Conservation (phyloP, 2,888 invertebrate genomes). For the Cephalotes varians region DNA sequence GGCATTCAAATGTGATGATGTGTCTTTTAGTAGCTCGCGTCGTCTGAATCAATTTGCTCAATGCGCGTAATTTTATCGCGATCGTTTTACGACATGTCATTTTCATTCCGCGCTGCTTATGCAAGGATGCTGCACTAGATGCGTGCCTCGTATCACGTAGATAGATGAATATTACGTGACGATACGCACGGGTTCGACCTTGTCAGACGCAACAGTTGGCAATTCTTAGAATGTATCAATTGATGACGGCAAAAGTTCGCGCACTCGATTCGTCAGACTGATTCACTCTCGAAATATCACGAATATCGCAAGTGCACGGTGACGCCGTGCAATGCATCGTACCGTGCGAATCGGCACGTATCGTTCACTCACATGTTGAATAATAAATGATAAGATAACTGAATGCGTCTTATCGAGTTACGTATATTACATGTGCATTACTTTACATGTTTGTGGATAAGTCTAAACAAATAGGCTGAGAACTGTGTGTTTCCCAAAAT, state of each 20-base stretch:
- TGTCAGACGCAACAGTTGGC: constrained; percentile 18
- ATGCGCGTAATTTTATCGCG: constrained; percentile 18
- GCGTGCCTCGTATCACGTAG: constrained; percentile 53
- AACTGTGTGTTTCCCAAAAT: not conserved
- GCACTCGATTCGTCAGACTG: constrained; percentile 2
- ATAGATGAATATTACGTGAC: constrained; percentile 38
- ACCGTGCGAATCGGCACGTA: constrained; percentile 53
- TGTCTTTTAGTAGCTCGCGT: not conserved
- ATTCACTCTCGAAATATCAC: constrained; percentile 35
- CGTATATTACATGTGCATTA: not conserved
- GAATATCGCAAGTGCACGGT: not conserved
- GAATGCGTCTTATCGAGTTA: not conserved
- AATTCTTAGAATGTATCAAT: constrained; percentile 27
- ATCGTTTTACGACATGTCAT: not conserved
- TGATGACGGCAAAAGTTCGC: constrained; percentile 25
- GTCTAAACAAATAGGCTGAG: not conserved
- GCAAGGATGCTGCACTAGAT: constrained; percentile 17
- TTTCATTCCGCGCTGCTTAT: not conserved
- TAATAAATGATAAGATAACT: not conserved
- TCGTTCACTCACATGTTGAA: not conserved
- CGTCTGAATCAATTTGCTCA: not conserved
- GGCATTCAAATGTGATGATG: not conserved
- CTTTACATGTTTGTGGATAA: not conserved
- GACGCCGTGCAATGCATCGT: constrained; percentile 17
- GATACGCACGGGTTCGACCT: constrained; percentile 41